Percentiles rank a stretch among this genome's conserved stretches.
Conservation (phyloP, 2,888 invertebrate species). For the Cheilosia variabilis region DNA sequence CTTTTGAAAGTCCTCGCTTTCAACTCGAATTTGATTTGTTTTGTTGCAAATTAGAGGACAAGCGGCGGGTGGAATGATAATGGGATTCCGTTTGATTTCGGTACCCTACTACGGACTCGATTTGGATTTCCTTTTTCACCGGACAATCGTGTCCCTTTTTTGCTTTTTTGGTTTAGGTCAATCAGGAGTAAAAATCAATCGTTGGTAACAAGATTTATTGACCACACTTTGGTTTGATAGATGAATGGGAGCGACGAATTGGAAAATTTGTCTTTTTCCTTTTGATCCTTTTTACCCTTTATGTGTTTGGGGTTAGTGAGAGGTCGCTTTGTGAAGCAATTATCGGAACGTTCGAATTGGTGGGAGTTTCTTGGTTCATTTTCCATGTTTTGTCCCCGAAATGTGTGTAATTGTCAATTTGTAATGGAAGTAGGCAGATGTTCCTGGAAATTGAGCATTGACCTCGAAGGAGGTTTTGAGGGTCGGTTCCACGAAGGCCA, state of each 20-base stretch:
- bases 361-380: slow-evolving; percentile 44
- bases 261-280: slow-evolving; percentile 59
- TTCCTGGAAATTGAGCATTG: neutral
- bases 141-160: slow-evolving; percentile 21
- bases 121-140: slow-evolving; percentile 49
- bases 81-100: slow-evolving; percentile 49
- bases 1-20: slow-evolving; percentile 44
- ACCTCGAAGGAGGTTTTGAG: neutral
- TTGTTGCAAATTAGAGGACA: slow-evolving; percentile 51
- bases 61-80: slow-evolving; percentile 56
- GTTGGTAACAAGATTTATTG: slow-evolving; percentile 71
- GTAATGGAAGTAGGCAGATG: slow-evolving; percentile 40
- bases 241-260: slow-evolving; percentile 59
- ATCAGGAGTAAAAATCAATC: slow-evolving; percentile 70
- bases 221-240: slow-evolving; percentile 47
- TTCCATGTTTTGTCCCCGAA: slow-evolving; percentile 33
- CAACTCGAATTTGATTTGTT: slow-evolving; percentile 42
- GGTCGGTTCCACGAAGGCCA: too few species aligned
- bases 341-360: slow-evolving; percentile 29
- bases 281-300: slow-evolving; percentile 49
- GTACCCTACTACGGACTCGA: slow-evolving; percentile 23
- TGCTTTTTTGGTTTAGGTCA: slow-evolving; percentile 44
- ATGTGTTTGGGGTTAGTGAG: neutral
- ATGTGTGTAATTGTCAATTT: slow-evolving; percentile 19
- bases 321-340: slow-evolving; percentile 6